Conservation (phyloP, 92 coral and sea anemone species). For the Muricea muricata region DNA sequence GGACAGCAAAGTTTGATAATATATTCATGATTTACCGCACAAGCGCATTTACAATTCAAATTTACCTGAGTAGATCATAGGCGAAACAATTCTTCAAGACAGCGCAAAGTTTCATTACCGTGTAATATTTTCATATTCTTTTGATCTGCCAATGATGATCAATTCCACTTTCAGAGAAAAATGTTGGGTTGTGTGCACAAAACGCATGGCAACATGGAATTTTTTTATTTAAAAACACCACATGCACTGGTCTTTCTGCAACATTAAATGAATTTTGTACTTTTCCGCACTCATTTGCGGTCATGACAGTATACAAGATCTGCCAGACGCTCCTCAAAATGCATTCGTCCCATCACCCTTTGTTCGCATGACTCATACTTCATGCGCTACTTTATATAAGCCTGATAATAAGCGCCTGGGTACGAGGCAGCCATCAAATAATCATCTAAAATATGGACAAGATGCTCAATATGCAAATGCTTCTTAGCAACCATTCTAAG, state of each 20-base stretch:
- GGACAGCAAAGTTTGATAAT: no score
- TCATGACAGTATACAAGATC: neutral
- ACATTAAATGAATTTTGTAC: neutral
- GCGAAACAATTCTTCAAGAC: neutral
- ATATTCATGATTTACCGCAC: no score
- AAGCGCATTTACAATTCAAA: no score
- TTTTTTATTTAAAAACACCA: neutral
- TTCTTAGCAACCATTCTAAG: no score
- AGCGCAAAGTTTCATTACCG: neutral
- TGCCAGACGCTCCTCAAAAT: neutral
- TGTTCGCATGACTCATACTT: neutral
- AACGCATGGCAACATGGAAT: neutral
- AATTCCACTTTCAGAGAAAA: neutral
- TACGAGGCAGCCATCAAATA: neutral
- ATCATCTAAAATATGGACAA: no score
- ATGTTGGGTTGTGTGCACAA: neutral
- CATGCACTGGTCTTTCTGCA: neutral
- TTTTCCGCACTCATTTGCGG: neutral
- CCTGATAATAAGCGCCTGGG: neutral
- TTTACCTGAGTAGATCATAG: slow-evolving; percentile 8
- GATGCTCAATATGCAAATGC: neutral
- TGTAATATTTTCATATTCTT: neutral
- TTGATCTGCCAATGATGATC: neutral
- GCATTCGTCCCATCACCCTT: neutral
- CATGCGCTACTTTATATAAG: neutral